These are phyloP conservation scores for Epinephelus moara DNA, from an alignment of 2,113 vertebrate genomes.

Conservation along the genomic window DNA sequence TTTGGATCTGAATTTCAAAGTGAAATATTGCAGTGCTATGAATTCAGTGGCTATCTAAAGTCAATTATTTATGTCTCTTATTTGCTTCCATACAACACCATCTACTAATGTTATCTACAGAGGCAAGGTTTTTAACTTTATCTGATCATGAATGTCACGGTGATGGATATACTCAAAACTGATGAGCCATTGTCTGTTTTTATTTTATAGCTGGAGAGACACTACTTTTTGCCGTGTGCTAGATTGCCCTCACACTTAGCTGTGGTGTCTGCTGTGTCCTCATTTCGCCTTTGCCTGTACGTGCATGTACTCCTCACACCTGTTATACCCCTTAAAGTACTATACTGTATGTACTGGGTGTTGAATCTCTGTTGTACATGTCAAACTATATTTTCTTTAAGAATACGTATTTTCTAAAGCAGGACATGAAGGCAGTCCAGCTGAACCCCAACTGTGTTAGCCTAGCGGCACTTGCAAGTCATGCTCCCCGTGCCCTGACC, in stretches of 20 bases:
- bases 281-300: not conserved
- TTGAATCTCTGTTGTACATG: not conserved
- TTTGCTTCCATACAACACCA: too few relatives aligned
- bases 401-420: not conserved
- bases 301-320: not conserved
- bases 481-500: constrained; percentile 39
- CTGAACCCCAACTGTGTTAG: not conserved
- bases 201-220: not conserved
- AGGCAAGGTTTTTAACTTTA: not conserved
- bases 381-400: not conserved
- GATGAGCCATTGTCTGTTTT: not conserved
- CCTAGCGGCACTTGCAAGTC: constrained; percentile 21
- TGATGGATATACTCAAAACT: not conserved
- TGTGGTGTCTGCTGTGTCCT: not conserved
- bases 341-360: not conserved
- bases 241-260: not conserved
- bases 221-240: not conserved
- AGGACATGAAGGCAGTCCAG: not conserved
- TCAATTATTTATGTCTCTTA: too few relatives aligned
- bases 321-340: not conserved
- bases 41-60: too few relatives aligned
- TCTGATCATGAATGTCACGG: not conserved
- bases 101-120: not conserved
- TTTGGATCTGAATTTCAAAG: too few relatives aligned
- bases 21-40: too few relatives aligned